Conservation (phyloP, 2,113 vertebrate genomes). For the Phylloscopus trochilus region DNA sequence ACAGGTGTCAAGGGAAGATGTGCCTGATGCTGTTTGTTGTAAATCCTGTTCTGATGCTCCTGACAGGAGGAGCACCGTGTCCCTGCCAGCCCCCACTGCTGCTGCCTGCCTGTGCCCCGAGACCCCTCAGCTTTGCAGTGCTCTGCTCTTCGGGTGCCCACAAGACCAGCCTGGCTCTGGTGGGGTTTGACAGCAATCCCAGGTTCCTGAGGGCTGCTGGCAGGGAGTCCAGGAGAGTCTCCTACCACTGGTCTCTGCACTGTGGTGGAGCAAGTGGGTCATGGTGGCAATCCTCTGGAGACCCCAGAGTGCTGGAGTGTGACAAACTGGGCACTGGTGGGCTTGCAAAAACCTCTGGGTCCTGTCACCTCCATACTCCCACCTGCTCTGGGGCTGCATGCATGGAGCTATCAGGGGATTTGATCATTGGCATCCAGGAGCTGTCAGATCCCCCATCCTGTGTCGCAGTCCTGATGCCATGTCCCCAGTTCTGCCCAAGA, state of each 20-base stretch:
- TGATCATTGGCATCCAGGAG: neutral
- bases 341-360: neutral
- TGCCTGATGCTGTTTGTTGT: neutral
- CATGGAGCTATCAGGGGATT: neutral
- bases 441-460: rapidly evolving
- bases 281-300: neutral
- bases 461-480: neutral
- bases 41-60: neutral
- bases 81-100: neutral
- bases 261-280: neutral
- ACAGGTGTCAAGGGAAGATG: neutral
- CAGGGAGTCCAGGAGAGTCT: too few relatives aligned
- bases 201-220: neutral
- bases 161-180: neutral
- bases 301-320: neutral
- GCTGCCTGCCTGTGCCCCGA: neutral
- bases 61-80: rapidly evolving
- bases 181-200: neutral
- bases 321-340: neutral
- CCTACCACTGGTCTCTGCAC: neutral
- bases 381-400: rapidly evolving
- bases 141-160: neutral
- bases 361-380: neutral
- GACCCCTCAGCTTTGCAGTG: neutral
- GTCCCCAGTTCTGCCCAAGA: neutral